Conservation (phyloP, 2,888 invertebrate genomes). For the Alloscopus bannaensis region DNA sequence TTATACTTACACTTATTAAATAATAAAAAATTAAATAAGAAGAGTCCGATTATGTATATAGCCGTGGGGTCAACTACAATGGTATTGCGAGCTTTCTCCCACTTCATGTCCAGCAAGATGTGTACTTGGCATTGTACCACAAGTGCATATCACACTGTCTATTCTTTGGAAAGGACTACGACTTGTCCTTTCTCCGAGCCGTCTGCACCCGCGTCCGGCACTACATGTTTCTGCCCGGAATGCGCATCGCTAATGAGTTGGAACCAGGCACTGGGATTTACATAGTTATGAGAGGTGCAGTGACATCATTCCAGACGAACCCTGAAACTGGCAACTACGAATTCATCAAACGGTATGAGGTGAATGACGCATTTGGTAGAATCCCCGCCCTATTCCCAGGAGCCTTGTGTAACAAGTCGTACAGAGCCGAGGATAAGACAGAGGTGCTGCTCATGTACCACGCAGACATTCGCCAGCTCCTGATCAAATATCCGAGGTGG, state of each 20-base stretch:
- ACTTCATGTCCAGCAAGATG: constrained; percentile 58
- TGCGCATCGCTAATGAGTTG: constrained; percentile 63
- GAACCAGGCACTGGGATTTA: constrained; percentile 64
- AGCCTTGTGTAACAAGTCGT: constrained; percentile 66
- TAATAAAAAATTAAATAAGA: too few relatives aligned
- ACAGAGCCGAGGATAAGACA: constrained; percentile 64
- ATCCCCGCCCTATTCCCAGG: constrained; percentile 67
- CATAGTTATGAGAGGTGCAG: constrained; percentile 67
- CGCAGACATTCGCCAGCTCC: constrained; percentile 57
- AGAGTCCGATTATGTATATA: constrained; percentile 1
- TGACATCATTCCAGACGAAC: constrained; percentile 61
- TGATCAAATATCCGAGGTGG: constrained; percentile 56
- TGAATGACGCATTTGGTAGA: constrained; percentile 61
- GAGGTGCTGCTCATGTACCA: constrained; percentile 65
- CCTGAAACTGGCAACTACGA: constrained; percentile 51
- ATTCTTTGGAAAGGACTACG: constrained; percentile 51
- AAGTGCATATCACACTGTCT: constrained; percentile 45
- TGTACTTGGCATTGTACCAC: constrained; percentile 64
- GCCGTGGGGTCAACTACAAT: constrained; percentile 65
- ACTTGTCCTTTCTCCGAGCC: constrained; percentile 60
- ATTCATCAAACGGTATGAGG: constrained; percentile 64
- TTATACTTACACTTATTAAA: too few relatives aligned
- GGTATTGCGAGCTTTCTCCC: constrained; percentile 65
- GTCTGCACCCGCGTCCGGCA: constrained; percentile 63
- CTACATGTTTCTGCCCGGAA: constrained; percentile 63